Percentiles rank a stretch among this genome's conserved stretches.
phyloP scores from a whole-genome alignment of 2,888 invertebrate genomes.

The Eupsilia transversa region DNA sequence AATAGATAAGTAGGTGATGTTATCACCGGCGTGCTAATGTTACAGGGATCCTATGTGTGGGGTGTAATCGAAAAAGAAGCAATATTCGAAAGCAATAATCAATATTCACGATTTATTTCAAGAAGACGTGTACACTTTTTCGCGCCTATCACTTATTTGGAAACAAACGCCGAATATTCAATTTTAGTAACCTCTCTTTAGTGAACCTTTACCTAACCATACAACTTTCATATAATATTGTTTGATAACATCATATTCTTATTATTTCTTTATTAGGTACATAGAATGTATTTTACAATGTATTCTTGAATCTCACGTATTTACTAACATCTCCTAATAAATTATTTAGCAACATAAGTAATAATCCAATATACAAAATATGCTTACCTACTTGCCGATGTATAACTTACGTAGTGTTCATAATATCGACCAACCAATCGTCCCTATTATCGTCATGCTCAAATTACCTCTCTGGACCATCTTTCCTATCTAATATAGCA shows the following conservation, averaged over 20 bases:
- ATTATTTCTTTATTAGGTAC: not conserved
- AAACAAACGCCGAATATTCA: not conserved
- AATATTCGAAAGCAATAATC: too few species aligned
- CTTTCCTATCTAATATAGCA: not conserved
- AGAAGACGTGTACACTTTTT: too few species aligned
- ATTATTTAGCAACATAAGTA: not conserved
- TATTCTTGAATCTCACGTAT: not conserved
- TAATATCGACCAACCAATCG: not conserved
- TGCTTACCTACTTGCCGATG: too few species aligned
- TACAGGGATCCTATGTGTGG: not conserved
- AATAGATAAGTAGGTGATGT: not conserved
- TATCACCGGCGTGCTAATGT: not conserved
- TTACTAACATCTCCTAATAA: not conserved
- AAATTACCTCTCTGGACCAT: not conserved
- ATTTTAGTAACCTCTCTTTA: too few species aligned
- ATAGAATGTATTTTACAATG: too few species aligned
- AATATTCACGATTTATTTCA: not conserved
- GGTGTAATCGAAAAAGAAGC: not conserved
- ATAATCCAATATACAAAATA: not conserved
- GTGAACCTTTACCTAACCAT: not conserved
- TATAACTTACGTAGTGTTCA: too few species aligned
- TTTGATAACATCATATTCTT: not conserved
- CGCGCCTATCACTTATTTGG: too few species aligned
- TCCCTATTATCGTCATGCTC: too few species aligned
- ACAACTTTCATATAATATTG: not conserved